Base-by-base conservation (phyloP, 2,113 vertebrate genomes). In the Odontesthes bonariensis region DNA sequence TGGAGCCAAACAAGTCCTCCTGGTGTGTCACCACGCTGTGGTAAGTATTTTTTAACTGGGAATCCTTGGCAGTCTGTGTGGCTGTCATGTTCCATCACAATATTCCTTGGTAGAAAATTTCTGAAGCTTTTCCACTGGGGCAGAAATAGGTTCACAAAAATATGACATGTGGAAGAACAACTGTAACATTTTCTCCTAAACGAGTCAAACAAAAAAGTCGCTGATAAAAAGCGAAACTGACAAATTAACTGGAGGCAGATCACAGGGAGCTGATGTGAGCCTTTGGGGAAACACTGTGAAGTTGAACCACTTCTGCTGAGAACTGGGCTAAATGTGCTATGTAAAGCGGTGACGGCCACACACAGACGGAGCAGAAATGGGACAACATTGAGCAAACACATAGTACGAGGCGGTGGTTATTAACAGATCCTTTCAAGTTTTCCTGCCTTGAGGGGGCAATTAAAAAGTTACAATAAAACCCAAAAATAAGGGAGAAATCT, bases 1-100 rank as follows among this genome's bases (percentile, higher is more conserved):
- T 10, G 10, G 7, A 59, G 47, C 51, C 27, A 46, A 61, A 65
- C 53, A 53, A 40, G 35, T 75, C 44, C n/a, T 27, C 0, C 23
- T 35, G 53, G 14, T 42, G 23, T 22, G 67, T 8, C 22, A 52
- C n/a, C 27, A 64, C 46, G 8, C 13, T 1, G 52, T 9, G 23
- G 57, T 86, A 63, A 66, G 83, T 81, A 72, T 72, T 90, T 72
- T 90, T 81, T 33, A 72, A 66, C 27, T 67, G 73, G 5, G n/a
- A 68, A 54, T 60, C 67, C 49, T 70, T 75, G 77, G 79, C 27
- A 57, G 69, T 51, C 3, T 54, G n/a, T 27, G 16, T 0, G 44
- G 19, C 75, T 86, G 80, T 85, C 85, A 78, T 84, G 73, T 82
- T 79, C 8, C 6, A 84, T 84, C 71, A 56, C 23, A 55, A 7